Percentiles rank a stretch among this genome's conserved stretches.
These are phyloP conservation scores for Caenorhabditis brenneri DNA, from an alignment of 1,140 invertebrate species.

Conservation along the genomic window DNA sequence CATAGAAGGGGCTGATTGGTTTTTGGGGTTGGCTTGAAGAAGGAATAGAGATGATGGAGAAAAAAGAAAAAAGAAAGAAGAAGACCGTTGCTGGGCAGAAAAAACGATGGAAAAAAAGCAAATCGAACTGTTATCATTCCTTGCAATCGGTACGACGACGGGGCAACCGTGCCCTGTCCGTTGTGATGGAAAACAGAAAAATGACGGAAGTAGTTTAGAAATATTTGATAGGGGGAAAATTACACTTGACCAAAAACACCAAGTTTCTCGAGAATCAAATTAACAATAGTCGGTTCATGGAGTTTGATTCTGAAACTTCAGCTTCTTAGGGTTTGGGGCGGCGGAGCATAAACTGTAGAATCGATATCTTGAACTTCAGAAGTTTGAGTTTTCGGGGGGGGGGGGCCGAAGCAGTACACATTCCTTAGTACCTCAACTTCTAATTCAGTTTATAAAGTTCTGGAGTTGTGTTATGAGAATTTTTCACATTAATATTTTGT, in stretches of 20 bases:
- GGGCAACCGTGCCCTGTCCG: neutral
- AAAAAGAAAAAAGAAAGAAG: no score
- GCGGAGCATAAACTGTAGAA: no score
- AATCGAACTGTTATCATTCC: constrained; percentile 38
- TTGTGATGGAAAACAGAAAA: constrained; percentile 41
- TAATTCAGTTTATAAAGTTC: no score
- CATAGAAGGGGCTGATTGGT: constrained; percentile 25
- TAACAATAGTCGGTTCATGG: no score
- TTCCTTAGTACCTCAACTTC: no score
- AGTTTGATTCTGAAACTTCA: no score
- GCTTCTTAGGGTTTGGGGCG: no score
- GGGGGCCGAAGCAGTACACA: no score
- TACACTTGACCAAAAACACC: neutral
- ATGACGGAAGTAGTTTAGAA: constrained; percentile 13
- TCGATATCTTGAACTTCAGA: no score
- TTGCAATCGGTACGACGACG: constrained; percentile 25
- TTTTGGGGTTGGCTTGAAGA: constrained; percentile 37
- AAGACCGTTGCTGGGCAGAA: constrained; percentile 9
- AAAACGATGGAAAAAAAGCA: constrained; percentile 2
- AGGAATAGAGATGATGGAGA: neutral
- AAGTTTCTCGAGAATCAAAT: neutral
- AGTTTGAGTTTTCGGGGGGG: no score
- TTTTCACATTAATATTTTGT: no score
- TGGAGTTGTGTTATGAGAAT: no score
- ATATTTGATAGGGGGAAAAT: neutral